Evolutionary conservation across 2,888 invertebrate genomes (phyloP), one percentile per base, ranked within the genome.

Genomic region (Stomorhina lunata): DNA sequence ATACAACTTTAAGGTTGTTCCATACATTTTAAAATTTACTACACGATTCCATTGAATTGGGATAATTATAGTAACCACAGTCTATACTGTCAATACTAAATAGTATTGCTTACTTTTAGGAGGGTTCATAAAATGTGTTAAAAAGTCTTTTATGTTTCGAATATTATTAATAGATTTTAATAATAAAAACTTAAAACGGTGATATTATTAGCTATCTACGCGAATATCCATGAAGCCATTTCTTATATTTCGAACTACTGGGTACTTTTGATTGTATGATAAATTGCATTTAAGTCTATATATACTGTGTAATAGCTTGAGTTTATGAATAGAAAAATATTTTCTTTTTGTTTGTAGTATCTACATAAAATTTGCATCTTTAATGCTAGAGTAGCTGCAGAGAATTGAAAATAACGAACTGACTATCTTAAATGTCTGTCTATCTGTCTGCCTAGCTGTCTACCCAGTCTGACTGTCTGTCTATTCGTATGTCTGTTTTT

Each of bases 321-420:
- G 15, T 69, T 69, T 43, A 69, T 61, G 53, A 69, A 69, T 61
- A 32, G 59, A 77, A 77, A n/a, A 61, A 77, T 55, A 32, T 55
- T 63, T 53, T 27, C 37, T 50, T n/a, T 48, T 37, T 12, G 17
- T 55, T 63, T n/a, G n/a, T n/a, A n/a, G n/a, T 25, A 61, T n/a
- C 4, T 34, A 43, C 20, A 78, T n/a, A n/a, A n/a, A n/a, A n/a
- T 77, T 63, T 61, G 29, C 53, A 53, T 63, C 40, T 29, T 45
- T 66, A 22, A 6, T 45, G 29, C 9, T 29, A 40, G 12, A 40
- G 25, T 27, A 53, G 20, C 32, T 61, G n/a, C 5, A 45, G 25
- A 55, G 43, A 37, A 69, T 48, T 72, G 45, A 48, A 17, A 10
- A 45, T 32, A 45, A 20, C 20, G 1, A 65, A 53, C 53, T 53